Evolutionary conservation across 2,888 invertebrate species (phyloP), one percentile per base, ranked within the genome.

Genomic region (Epinotia demarniana): DNA sequence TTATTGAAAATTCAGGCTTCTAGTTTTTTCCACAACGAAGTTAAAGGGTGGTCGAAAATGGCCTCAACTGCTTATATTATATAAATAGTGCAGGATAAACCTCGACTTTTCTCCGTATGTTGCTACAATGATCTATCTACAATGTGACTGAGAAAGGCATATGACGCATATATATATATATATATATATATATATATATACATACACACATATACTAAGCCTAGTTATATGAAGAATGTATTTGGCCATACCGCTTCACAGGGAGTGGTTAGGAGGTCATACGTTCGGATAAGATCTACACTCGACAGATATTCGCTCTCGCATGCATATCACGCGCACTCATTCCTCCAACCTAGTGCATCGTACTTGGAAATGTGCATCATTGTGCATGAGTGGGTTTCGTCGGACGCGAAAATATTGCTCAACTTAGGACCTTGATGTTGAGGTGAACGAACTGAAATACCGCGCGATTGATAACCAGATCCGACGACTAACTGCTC

Each of bases 331-430:
- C 93, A 92, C 92, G 93, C 87, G 89, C 86, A 86, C 89, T 85
- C 90, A 89, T 92, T 92, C 90, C 89, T 86, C 85, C 89, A 87
- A 89, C 85, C 88, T 90, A 91, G 92, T 90, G 92, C 92, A 92
- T 89, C 87, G 89, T 88, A 88, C 91, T 89, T 90, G 89, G 89
- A 87, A 87, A 87, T 91, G 90, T 90, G 90, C 90, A 89, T 87
- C 85, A 83, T 84, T 87, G 84, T 86, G 89, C 87, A 84, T 87
- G 90, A 88, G 91, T 88, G 87, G 87, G 85, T 87, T 84, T 87
- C 83, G 82, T 84, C 82, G 84, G 77, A 89, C 86, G 88, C 89
- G 83, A 88, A 89, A 87, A 88, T 89, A 90, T 88, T 89, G 85
- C 86, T 79, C 73, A 76, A 81, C 85, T 82, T 80, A 81, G 79